Base-by-base conservation (phyloP, 2,113 vertebrate species). In the Himantopus leucocephalus region DNA sequence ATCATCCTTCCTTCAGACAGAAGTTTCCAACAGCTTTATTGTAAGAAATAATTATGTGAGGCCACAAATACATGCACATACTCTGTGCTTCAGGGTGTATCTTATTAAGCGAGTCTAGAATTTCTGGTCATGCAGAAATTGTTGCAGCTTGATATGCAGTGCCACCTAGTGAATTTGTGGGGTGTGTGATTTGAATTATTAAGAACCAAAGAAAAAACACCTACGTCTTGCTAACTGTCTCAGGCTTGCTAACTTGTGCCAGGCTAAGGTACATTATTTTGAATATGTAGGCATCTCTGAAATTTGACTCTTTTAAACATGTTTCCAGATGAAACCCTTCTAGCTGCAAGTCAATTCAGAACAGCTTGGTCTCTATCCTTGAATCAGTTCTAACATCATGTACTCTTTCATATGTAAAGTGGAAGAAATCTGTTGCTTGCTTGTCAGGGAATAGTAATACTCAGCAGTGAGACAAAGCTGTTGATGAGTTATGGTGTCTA, bases 91-190 rank as follows among this genome's bases (percentile, higher is more conserved):
- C 58, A 45, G 83, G 85, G 37, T 66, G 32, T 60, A 60, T 74
- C 8, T 87, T 72, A 59, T 18, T 75, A 64, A 95, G 53, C 26
- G 53, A 12, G 48, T 89, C 70, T 76, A 79, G 29, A 85, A 78
- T 94, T 87, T 79, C 66, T 92, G 45, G 12, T 74, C 55, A 2
- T 64, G 20, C 9, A 85, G 59, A 71, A 85, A 35, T 73, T 70
- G 20, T 58, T 96, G 91, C 26, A 58, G 37, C 70, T 92, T 82
- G 73, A 43, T 82, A 14, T 62, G 74, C 58, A 97, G 92, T 87
- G 97, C 97, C 97, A 97, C 47, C 97, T 97, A 97, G 91, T 96
- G 97, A 90, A 53, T 58, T 24, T 90, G 6, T 47, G 23, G 7
- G 4, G 14, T 41, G 47, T 2, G 10, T 45, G 72, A 63, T 45